Conservation (phyloP, 2,888 invertebrate genomes). For the Notodonta dromedarius region DNA sequence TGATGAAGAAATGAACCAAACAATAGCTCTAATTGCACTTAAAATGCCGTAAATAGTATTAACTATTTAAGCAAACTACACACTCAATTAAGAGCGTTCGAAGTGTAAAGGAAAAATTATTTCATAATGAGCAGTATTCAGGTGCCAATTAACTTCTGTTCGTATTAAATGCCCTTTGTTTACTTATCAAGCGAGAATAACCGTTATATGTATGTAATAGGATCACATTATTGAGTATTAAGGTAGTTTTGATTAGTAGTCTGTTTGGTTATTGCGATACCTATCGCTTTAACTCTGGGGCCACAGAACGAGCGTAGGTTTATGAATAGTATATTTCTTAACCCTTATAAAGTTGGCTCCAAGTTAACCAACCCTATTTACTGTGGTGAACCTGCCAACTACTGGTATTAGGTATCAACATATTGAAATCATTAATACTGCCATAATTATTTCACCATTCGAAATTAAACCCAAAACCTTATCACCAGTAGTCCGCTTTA, state of each 20-base stretch:
- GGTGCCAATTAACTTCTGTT: conserved; percentile 33
- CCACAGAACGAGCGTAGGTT: not conserved
- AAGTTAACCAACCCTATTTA: too few species aligned
- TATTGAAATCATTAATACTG: too few species aligned
- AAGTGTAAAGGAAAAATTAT: conserved; percentile 33
- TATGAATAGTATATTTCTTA: not conserved
- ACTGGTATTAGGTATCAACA: too few species aligned
- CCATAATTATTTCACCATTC: too few species aligned
- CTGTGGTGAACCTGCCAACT: too few species aligned
- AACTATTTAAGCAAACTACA: conserved; percentile 36
- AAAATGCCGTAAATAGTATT: conserved; percentile 30
- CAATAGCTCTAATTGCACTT: conserved; percentile 37
- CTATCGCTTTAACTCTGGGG: not conserved
- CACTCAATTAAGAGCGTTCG: conserved; percentile 39
- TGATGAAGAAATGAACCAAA: conserved; percentile 37
- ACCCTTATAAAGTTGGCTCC: too few species aligned
- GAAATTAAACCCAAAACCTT: too few species aligned
- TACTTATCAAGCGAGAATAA: conserved; percentile 11
- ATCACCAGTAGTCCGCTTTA: too few species aligned
- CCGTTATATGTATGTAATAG: conserved; percentile 8
- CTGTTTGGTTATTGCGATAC: not conserved
- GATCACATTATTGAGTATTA: not conserved
- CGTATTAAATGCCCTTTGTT: conserved; percentile 11
- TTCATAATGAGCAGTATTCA: conserved; percentile 46
- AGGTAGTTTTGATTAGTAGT: not conserved